Evolutionary conservation across 2,797 vertebrate species (phyloP), one percentile per base, ranked within the genome.

Genomic region (Hippocampus kuda): DNA sequence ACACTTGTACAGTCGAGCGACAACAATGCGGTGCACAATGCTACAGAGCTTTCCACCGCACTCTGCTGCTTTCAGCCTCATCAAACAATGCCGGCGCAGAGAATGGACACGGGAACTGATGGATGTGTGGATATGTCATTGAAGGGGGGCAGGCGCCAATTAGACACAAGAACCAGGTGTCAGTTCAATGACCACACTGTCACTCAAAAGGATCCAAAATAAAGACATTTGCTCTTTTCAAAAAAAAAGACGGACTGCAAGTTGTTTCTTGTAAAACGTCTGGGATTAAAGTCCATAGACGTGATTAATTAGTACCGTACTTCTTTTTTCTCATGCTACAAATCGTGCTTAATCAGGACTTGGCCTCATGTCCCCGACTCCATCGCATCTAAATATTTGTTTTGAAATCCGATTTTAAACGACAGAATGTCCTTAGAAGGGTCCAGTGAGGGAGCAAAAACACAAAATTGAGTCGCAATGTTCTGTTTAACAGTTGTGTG

Each of bases 21-120:
- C 51, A 75, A 85, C 84, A 86, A 88, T 82, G 53, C 60, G 65
- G 69, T 2, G 15, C 64, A 87, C 84, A 88, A 89, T 68, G 74
- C 82, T 79, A 83, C 73, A 69, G 89, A 92, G 54, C 70, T 86
- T 92, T 92, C 90, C 86, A 91, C 88, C 77, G 75, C 41, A 67
- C 84, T 89, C 88, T 89, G 83, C 76, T 87, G 89, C 80, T 86
- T 90, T 90, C 82, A 79, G 75, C 71, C 83, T 5, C 76, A 75
- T 77, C 78, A 49, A 77, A 88, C 86, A 85, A 86, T 48, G 66
- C 49, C n/a, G 18, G 0, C 49, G 53, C 54, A 75, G 66, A 75
- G 70, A 78, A 74, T 68, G 68, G 65, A 41, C 4, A 75, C 65
- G 69, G 75, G 70, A 68, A 56, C 69, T 68, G 62, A 70, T 51